A percentile compares a stretch with the other conserved stretches of the same genome.
Conservation (phyloP, 2,888 invertebrate species). For the Metacarcinus magister region DNA sequence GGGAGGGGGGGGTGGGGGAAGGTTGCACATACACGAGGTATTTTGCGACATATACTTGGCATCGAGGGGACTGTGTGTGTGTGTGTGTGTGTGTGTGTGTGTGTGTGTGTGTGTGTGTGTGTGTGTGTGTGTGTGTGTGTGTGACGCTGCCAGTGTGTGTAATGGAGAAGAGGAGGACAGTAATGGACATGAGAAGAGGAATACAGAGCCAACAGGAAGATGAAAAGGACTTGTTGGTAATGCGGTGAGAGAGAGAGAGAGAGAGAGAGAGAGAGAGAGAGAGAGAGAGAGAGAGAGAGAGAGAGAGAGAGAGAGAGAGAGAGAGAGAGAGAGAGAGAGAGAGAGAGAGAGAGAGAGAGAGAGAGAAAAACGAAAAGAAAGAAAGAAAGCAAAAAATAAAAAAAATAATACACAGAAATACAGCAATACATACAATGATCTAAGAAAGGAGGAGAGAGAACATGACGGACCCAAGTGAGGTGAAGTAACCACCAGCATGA, state of each 20-base stretch:
- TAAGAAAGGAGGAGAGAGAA: background rate
- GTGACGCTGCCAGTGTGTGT: too few relatives aligned
- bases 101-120: background rate
- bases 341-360: background rate
- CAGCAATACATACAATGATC: background rate
- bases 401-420: too few relatives aligned
- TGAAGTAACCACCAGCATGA: too few relatives aligned
- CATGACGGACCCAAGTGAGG: background rate
- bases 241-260: background rate
- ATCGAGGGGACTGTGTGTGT: background rate
- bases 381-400: background rate
- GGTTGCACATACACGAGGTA: background rate
- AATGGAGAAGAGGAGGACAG: background rate
- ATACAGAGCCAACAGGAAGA: background rate
- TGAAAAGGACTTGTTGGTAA: background rate
- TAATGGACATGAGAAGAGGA: background rate
- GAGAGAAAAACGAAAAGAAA: background rate
- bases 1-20: too few relatives aligned
- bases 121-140: background rate
- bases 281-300: background rate
- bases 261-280: slow-evolving; percentile 9
- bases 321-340: background rate
- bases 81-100: background rate
- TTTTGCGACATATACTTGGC: background rate
- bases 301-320: background rate